phyloP scores from a whole-genome alignment of 2,113 vertebrate genomes.

The Gambusia holbrooki region DNA sequence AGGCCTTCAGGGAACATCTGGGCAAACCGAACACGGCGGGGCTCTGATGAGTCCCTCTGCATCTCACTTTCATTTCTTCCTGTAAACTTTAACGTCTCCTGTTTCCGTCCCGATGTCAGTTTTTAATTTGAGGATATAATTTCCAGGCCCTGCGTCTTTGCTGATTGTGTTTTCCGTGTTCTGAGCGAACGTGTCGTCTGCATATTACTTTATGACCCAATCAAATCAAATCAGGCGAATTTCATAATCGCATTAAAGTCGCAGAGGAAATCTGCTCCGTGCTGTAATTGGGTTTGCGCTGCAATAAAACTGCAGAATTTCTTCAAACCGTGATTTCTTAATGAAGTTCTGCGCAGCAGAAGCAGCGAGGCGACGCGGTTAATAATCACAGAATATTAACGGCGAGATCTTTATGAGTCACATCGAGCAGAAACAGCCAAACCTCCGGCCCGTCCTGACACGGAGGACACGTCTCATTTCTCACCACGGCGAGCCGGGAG shows the following conservation, averaged over 20 bases:
- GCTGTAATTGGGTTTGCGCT: constrained; percentile 4
- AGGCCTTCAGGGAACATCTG: not conserved
- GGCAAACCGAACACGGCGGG: not conserved
- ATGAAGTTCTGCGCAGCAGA: not conserved
- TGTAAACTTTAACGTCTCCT: not conserved
- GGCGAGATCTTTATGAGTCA: not conserved
- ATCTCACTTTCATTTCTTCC: not conserved
- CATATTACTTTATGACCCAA: constrained; percentile 1
- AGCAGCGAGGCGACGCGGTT: not conserved
- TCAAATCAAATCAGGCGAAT: constrained; percentile 16
- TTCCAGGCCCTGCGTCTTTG: not conserved
- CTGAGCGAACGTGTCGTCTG: not conserved
- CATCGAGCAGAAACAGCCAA: not conserved
- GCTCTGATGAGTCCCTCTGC: no score
- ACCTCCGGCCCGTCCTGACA: constrained; percentile 5
- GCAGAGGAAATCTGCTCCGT: constrained; percentile 31
- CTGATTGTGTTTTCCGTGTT: not conserved
- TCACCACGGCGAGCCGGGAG: constrained; percentile 24
- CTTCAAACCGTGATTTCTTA: not conserved
- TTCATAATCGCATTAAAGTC: constrained; percentile 7
- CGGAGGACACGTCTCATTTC: constrained; percentile 31
- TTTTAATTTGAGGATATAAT: not conserved
- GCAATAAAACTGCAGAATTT: not conserved
- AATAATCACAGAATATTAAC: not conserved
- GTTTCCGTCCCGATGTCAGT: not conserved